Percentiles rank a stretch among this genome's conserved stretches.
phyloP scores from a whole-genome alignment of 2,888 invertebrate species.

The Coecobrya sp. region DNA sequence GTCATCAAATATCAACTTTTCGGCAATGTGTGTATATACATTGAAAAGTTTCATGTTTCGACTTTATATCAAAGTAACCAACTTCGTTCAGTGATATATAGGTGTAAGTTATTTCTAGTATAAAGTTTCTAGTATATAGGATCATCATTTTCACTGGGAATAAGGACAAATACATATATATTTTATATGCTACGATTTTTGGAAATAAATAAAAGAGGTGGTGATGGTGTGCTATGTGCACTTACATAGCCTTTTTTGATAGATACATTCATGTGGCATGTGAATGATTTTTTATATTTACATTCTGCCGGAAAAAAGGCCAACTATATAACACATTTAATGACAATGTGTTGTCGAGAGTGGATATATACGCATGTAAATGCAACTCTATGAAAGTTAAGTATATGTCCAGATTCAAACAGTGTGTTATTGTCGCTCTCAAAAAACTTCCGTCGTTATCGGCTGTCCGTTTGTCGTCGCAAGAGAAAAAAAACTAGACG shows the following conservation, averaged over 20 bases:
- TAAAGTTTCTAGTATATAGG: neutral
- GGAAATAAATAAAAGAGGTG: neutral
- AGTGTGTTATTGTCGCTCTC: constrained; percentile 48
- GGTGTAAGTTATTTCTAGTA: neutral
- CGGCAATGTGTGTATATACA: neutral
- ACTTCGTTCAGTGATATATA: constrained; percentile 18
- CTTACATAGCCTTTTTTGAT: neutral
- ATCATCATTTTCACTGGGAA: neutral
- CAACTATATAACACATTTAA: constrained; percentile 1
- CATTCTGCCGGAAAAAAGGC: neutral
- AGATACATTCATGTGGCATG: neutral
- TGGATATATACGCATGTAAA: neutral
- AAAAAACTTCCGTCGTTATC: constrained; percentile 51
- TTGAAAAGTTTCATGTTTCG: constrained; percentile 32
- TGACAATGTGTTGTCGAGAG: neutral
- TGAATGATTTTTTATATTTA: neutral
- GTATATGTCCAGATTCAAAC: constrained; percentile 33
- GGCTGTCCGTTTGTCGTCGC: constrained; percentile 47
- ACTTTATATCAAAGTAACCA: neutral
- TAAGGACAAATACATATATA: constrained; percentile 1
- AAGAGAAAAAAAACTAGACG: constrained; percentile 30
- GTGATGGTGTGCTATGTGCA: neutral
- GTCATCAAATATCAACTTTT: constrained; percentile 35
- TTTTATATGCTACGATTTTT: neutral
- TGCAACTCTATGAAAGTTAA: constrained; percentile 27